A percentile compares a stretch with the other conserved stretches of the same genome.
Conservation (phyloP, 2,113 vertebrate genomes). For the Machaerirhynchus nigripectus region DNA sequence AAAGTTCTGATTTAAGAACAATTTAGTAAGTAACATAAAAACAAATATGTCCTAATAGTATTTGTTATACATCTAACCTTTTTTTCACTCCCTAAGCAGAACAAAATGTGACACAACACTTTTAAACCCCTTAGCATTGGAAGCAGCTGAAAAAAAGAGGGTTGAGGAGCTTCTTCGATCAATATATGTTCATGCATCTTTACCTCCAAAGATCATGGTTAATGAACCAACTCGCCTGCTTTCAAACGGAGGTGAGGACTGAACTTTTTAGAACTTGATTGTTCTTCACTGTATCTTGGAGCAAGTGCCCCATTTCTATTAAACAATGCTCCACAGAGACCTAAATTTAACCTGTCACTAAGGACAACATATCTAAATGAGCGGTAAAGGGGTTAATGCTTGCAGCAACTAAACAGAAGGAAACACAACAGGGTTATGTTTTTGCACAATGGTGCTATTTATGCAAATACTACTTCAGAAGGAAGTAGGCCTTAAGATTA, state of each 20-base stretch:
- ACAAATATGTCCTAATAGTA: background rate
- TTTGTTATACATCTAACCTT: background rate
- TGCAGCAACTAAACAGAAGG: background rate
- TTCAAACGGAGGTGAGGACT: conserved; percentile 76
- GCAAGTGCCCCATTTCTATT: background rate
- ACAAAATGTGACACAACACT: conserved; percentile 71
- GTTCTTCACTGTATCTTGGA: background rate
- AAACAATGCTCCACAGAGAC: background rate
- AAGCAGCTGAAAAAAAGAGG: conserved; percentile 73
- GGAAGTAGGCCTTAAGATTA: background rate
- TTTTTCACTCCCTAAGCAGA: conserved; percentile 12
- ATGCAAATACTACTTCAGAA: background rate
- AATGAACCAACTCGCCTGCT: conserved; percentile 51
- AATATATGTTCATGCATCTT: conserved; percentile 66
- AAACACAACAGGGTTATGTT: background rate
- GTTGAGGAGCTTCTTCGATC: conserved; percentile 77
- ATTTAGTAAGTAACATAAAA: background rate
- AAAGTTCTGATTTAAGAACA: background rate
- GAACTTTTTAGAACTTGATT: background rate
- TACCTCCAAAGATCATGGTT: conserved; percentile 35
- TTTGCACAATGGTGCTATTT: background rate
- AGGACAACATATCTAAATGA: background rate
- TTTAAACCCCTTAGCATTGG: conserved; percentile 78
- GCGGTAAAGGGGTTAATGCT: background rate
- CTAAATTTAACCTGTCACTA: background rate